Conservation (phyloP, 2,888 invertebrate species). For the Thereva nobilitata region DNA sequence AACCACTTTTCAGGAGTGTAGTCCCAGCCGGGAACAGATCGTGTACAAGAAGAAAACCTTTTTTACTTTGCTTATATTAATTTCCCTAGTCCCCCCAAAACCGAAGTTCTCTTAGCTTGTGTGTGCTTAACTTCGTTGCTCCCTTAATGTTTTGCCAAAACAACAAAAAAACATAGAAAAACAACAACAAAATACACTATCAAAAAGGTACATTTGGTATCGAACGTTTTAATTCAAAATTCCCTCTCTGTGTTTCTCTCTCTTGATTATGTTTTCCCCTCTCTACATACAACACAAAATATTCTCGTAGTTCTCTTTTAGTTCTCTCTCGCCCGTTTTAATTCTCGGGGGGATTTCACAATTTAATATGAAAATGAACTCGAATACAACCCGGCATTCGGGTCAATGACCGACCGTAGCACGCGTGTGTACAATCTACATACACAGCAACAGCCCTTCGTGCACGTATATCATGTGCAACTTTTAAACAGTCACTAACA, state of each 20-base stretch:
- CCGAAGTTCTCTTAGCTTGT: no score
- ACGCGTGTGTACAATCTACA: slow-evolving; percentile 30
- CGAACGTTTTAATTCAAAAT: no score
- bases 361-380: slow-evolving; percentile 31
- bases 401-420: slow-evolving; percentile 40
- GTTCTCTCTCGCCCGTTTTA: slow-evolving; percentile 11
- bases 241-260: no score
- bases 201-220: no score
- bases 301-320: not conserved
- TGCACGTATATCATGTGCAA: slow-evolving; percentile 24
- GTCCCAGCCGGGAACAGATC: not conserved
- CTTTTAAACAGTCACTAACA: slow-evolving; percentile 14
- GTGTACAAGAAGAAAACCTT: slow-evolving; percentile 23
- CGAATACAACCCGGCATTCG: slow-evolving; percentile 38
- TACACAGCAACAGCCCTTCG: not conserved
- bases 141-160: no score
- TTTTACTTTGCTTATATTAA: not conserved
- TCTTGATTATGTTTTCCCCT: no score
- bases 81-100: no score
- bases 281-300: no score
- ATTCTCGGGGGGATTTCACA: not conserved
- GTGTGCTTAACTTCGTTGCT: no score
- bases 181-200: no score
- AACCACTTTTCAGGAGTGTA: slow-evolving; percentile 18
- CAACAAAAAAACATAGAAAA: no score